These are phyloP conservation scores for Caenorhabditis angaria DNA, from an alignment of 2,888 invertebrate genomes.

Conservation along the genomic window DNA sequence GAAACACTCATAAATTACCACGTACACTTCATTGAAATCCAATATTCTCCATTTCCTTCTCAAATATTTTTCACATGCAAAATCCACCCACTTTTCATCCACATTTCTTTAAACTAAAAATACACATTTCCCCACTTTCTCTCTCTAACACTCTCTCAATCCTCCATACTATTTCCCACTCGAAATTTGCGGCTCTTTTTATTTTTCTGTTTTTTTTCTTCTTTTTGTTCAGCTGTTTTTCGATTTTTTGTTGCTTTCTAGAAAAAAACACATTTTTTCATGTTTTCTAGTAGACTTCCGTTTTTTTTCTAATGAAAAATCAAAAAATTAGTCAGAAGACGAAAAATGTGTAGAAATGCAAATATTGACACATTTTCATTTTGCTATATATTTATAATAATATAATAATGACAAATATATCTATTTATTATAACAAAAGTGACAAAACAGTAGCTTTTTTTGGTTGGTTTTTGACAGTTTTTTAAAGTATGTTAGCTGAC, in stretches of 20 bases:
- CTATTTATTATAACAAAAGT: background rate
- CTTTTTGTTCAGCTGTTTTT: slow-evolving; percentile 7
- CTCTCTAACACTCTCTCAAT: slow-evolving; percentile 9
- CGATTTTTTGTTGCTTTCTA: no score
- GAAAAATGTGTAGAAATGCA: no score
- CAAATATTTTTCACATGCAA: slow-evolving; percentile 8
- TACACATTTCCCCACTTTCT: slow-evolving; percentile 2
- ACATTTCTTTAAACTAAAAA: background rate
- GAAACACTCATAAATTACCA: no score
- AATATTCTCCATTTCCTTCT: background rate
- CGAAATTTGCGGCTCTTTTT: slow-evolving; percentile 2
- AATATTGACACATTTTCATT: no score
- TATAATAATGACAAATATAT: no score
- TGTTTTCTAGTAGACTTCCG: no score
- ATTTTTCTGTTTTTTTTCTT: background rate
- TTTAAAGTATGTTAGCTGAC: no score
- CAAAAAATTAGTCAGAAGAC: no score
- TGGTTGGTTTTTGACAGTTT: background rate
- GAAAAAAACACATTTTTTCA: no score
- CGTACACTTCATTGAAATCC: background rate
- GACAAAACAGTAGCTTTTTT: no score
- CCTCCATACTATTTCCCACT: background rate
- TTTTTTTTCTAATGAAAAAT: no score
- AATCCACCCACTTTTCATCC: slow-evolving; percentile 3
- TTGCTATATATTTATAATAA: no score